Percentiles rank a stretch among this genome's conserved stretches.
phyloP scores from a whole-genome alignment of 2,888 invertebrate species.

The Chrysolina oricalcia region DNA sequence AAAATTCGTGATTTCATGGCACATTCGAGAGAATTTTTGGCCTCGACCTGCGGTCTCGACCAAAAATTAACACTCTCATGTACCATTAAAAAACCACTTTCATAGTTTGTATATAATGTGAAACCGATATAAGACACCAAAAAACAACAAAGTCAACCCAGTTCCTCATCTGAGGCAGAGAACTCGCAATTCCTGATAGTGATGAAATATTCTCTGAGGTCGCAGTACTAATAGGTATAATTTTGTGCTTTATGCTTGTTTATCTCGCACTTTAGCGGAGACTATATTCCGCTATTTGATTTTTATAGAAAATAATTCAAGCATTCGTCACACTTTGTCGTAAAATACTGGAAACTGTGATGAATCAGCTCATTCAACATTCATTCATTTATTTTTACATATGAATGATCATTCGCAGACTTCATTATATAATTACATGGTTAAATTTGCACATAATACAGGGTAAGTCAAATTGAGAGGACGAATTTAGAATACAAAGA shows the following conservation, averaged over 20 bases:
- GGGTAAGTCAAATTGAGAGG: background rate
- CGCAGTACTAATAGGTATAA: background rate
- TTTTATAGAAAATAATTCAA: slow-evolving; percentile 12
- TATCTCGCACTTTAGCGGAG: background rate
- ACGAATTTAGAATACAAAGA: no score
- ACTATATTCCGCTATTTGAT: slow-evolving; percentile 1
- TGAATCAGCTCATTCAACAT: slow-evolving; percentile 3
- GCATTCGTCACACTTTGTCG: slow-evolving; percentile 3
- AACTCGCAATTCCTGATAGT: background rate
- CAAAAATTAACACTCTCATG: no score
- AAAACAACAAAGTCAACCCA: background rate
- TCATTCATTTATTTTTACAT: background rate
- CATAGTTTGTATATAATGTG: background rate
- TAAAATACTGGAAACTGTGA: slow-evolving; percentile 4
- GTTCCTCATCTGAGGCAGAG: background rate
- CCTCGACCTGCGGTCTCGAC: no score
- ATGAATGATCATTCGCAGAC: background rate
- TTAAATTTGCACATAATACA: background rate
- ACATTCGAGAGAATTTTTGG: no score
- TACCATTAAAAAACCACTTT: no score
- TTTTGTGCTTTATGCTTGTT: background rate
- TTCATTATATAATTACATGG: background rate
- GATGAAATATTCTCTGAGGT: background rate
- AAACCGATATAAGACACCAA: background rate
- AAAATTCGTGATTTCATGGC: no score